These are phyloP conservation scores for Monopterus albus DNA, from an alignment of 2,113 vertebrate species.

Conservation along the genomic window DNA sequence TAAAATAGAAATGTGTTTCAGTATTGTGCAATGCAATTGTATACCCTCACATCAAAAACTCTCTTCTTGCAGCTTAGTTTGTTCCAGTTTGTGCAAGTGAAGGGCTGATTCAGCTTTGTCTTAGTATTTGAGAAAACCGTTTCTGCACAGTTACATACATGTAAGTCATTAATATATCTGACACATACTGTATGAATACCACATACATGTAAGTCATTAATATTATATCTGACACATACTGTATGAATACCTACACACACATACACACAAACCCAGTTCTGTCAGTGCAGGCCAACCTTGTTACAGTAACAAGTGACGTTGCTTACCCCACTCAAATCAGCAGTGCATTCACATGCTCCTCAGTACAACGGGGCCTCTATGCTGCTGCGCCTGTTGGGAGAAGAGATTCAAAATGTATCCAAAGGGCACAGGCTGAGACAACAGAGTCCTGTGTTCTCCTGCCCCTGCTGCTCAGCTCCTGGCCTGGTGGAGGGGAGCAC, in stretches of 20 bases:
- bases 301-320: slow-evolving; percentile 75
- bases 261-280: not conserved
- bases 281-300: slow-evolving; percentile 32
- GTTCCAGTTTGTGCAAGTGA: not conserved
- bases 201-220: too few relatives aligned
- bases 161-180: too few relatives aligned
- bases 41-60: not conserved
- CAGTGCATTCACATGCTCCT: slow-evolving; percentile 80
- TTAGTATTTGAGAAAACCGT: not conserved
- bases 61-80: not conserved
- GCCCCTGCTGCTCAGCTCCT: slow-evolving; percentile 56
- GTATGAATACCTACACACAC: too few relatives aligned
- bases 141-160: too few relatives aligned
- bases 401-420: slow-evolving; percentile 63
- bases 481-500: slow-evolving; percentile 49
- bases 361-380: slow-evolving; percentile 73
- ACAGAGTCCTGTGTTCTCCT: slow-evolving; percentile 74
- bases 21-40: not conserved
- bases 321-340: slow-evolving; percentile 70
- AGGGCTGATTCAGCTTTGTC: not conserved
- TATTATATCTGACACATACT: too few relatives aligned
- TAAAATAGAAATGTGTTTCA: not conserved
- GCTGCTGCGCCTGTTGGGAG: slow-evolving; percentile 57
- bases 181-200: too few relatives aligned
- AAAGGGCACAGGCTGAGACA: slow-evolving; percentile 69